A percentile compares a stretch with the other conserved stretches of the same genome.
These are phyloP conservation scores for Pelodiscus sinensis DNA, from an alignment of 2,113 vertebrate species.

Conservation along the genomic window DNA sequence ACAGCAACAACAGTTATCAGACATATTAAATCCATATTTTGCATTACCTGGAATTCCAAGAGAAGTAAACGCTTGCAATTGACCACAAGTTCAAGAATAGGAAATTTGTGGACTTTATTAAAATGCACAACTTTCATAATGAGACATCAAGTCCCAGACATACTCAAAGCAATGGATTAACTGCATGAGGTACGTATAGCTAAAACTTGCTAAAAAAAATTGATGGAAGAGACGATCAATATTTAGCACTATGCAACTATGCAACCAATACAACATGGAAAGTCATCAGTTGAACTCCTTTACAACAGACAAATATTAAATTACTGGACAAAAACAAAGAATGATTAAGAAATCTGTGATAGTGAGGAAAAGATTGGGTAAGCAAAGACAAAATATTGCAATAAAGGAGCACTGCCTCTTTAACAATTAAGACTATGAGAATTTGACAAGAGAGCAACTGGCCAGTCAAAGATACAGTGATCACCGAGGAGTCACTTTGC, in stretches of 20 bases:
- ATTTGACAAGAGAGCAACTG: neutral
- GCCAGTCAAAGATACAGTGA: neutral
- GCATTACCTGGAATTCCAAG: neutral
- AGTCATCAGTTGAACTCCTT: neutral
- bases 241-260: neutral
- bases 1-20: neutral
- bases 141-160: neutral
- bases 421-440: neutral
- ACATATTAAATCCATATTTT: neutral
- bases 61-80: neutral
- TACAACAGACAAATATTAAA: neutral
- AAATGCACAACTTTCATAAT: neutral
- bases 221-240: neutral
- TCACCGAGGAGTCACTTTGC: neutral
- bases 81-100: neutral
- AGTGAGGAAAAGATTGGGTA: neutral
- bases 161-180: neutral
- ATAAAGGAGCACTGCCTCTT: neutral
- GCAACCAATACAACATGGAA: neutral
- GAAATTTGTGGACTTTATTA: neutral
- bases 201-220: neutral
- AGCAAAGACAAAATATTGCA: neutral
- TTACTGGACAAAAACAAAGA: neutral
- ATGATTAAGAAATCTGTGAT: neutral
- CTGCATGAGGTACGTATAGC: neutral